Evolutionary conservation across 2,797 vertebrate genomes (phyloP).

Genomic region (Gadopsis bispinosus): DNA sequence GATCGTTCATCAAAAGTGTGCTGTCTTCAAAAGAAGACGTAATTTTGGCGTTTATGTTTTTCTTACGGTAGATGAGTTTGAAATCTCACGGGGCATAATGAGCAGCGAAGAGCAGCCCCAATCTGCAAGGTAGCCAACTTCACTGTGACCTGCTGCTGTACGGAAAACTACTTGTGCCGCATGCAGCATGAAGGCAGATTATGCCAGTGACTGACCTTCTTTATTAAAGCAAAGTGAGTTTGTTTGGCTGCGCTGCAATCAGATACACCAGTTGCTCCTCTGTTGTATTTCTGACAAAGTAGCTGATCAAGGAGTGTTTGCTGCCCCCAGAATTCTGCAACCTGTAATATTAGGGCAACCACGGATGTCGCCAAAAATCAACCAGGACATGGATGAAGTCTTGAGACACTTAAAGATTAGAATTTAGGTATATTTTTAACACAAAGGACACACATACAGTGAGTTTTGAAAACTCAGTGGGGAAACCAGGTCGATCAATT

Average conservation of each 20-base stretch:
- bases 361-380: neutral
- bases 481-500: conserved; percentile 15
- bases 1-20: neutral
- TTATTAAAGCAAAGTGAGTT: too few relatives aligned
- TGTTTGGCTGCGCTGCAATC: too few relatives aligned
- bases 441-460: neutral
- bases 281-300: neutral
- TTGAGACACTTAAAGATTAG: too few relatives aligned
- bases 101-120: neutral
- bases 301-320: too few relatives aligned
- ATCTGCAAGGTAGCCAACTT: neutral
- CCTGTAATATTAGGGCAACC: neutral
- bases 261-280: too few relatives aligned
- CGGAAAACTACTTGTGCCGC: neutral
- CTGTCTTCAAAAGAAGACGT: neutral
- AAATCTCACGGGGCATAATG: neutral
- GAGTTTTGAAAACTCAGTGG: conserved; percentile 6
- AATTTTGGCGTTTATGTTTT: neutral
- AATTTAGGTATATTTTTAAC: neutral
- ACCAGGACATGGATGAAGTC: too few relatives aligned
- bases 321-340: neutral
- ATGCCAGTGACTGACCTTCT: too few relatives aligned
- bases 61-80: neutral
- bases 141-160: neutral
- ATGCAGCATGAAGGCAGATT: neutral